Evolutionary conservation across 2,797 vertebrate genomes (phyloP).

Genomic region (Girardinus metallicus): DNA sequence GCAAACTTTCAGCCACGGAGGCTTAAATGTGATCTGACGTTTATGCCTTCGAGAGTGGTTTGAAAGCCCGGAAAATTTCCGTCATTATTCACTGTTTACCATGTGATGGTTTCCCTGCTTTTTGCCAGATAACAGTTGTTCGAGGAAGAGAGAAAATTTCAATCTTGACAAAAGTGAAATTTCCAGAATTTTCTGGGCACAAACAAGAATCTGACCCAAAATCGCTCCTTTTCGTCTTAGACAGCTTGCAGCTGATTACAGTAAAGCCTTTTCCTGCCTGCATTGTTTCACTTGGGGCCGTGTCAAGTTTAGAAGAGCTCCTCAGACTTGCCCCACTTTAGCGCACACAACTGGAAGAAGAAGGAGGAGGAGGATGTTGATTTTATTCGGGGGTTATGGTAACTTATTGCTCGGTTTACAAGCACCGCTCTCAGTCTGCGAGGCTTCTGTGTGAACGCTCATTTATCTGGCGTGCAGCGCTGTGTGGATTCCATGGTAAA

Average conservation of each 20-base stretch:
- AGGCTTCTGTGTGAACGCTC: slow-evolving; percentile 26
- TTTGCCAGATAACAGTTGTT: slow-evolving; percentile 10
- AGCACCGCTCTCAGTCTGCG: slow-evolving; percentile 15
- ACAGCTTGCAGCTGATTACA: slow-evolving; percentile 44
- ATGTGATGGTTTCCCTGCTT: not conserved
- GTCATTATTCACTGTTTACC: not conserved
- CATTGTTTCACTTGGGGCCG: slow-evolving; percentile 49
- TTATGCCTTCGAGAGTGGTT: slow-evolving; percentile 15
- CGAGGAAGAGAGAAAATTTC: not conserved
- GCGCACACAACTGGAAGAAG: slow-evolving; percentile 34
- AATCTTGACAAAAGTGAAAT: not conserved
- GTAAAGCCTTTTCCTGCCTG: slow-evolving; percentile 47
- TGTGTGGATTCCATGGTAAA: slow-evolving; percentile 19
- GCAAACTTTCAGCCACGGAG: slow-evolving; percentile 15
- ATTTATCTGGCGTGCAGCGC: slow-evolving; percentile 21
- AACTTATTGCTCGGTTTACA: slow-evolving; percentile 29
- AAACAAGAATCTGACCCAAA: slow-evolving; percentile 47
- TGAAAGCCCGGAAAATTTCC: slow-evolving; percentile 3
- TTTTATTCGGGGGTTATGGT: slow-evolving; percentile 24
- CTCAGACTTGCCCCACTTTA: slow-evolving; percentile 23
- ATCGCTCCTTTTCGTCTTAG: slow-evolving; percentile 21
- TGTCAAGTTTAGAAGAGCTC: slow-evolving; percentile 42
- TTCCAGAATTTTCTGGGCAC: slow-evolving; percentile 32
- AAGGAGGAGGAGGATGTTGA: slow-evolving; percentile 18
- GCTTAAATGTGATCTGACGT: slow-evolving; percentile 20